Base-by-base conservation (phyloP, 2,888 invertebrate species). In the Saturnia pavonia region DNA sequence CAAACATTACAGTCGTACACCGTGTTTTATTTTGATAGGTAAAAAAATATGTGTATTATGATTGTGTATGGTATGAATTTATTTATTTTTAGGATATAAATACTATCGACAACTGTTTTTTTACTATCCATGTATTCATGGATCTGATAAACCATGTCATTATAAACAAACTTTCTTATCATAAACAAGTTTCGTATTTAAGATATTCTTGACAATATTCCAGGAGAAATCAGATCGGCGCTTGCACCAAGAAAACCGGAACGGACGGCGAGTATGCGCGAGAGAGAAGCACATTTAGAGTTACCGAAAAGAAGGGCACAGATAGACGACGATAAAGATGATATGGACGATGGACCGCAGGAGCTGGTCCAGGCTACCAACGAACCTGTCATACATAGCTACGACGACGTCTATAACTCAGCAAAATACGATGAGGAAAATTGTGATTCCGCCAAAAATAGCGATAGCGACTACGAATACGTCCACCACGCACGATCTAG, bases 241-340 rank as follows among this genome's bases (percentile, higher is more conserved):
- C 95, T 97, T 80, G 96, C 97, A 69, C 97, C 97, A 19, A 95
- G 97, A 71, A 98, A 98, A 88, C 98, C 97, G 22, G 97, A 97
- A 87, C 94, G 98, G 75, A 97, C 97, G 25, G 97, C 97, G 66
- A 97, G 97, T 85, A 97, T 98, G 96, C 94, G 97, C 78, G 97
- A 97, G 88, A 94, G 96, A 72, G 96, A 96, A 88, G 95, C 96
- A 6, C 95, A 95, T 78, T 87, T 96, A 78, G 96, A 96, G 84
- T 91, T 95, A 68, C 94, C 95, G 43, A 94, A 94, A 78, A 90
- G 94, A 71, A 85, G 92, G 73, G 91, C 88, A 66, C 89, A 93
- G 76, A 89, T 94, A 75, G 92, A 92, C 71, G 94, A 94, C 82
- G 95, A 95, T 74, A 94, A 94, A 82, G 95, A 95, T 78, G 94